These are phyloP conservation scores for Polyodon spathula DNA, from an alignment of 2,113 vertebrate species.

Conservation along the genomic window DNA sequence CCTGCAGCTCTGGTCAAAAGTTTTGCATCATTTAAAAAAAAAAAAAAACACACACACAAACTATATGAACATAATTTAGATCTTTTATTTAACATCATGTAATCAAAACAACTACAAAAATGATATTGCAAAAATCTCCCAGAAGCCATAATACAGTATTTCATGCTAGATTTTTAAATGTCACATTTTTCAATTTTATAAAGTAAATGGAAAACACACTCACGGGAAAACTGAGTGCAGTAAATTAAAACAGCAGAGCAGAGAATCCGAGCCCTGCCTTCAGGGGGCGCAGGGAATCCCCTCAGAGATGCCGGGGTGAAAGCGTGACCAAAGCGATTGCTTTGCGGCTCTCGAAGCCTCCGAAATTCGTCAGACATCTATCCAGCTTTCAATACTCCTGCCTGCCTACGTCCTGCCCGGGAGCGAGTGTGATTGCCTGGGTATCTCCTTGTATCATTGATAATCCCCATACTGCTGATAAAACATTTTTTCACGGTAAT, in stretches of 20 bases:
- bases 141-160: too few relatives aligned
- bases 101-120: too few relatives aligned
- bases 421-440: slow-evolving; percentile 24
- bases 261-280: slow-evolving; percentile 6
- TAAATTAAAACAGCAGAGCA: background rate
- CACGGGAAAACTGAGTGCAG: slow-evolving; percentile 5
- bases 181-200: too few relatives aligned
- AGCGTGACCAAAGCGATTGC: slow-evolving; percentile 9
- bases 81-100: too few relatives aligned
- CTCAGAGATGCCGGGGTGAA: slow-evolving; percentile 5
- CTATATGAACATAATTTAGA: too few relatives aligned
- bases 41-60: too few relatives aligned
- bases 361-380: slow-evolving; percentile 9
- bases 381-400: slow-evolving; percentile 18
- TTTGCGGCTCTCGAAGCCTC: slow-evolving; percentile 22
- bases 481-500: slow-evolving; percentile 43
- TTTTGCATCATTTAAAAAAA: too few relatives aligned
- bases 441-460: slow-evolving; percentile 16
- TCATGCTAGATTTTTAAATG: too few relatives aligned
- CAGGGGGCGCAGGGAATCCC: slow-evolving; percentile 14
- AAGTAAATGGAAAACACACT: slow-evolving; percentile 2
- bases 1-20: too few relatives aligned
- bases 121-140: too few relatives aligned
- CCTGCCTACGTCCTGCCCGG: slow-evolving; percentile 30
- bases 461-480: slow-evolving; percentile 37